Percentiles rank a stretch among this genome's conserved stretches.
Conservation (phyloP, 2,113 vertebrate species). For the Microtus pennsylvanicus region DNA sequence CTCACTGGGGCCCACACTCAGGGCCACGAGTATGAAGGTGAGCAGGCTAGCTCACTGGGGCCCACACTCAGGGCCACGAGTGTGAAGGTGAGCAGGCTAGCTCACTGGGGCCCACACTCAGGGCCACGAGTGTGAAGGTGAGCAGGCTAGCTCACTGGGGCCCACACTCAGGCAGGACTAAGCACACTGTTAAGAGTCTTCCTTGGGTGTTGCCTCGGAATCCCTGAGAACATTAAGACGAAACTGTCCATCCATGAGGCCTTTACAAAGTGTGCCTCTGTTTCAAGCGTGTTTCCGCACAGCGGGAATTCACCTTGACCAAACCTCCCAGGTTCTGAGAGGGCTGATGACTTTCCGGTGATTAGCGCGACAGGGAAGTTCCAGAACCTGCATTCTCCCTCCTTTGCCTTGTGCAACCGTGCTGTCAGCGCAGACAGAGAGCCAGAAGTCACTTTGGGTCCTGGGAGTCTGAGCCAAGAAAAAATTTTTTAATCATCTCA, state of each 20-base stretch:
- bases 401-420: slow-evolving; percentile 12
- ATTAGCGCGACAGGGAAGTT: slow-evolving; percentile 55
- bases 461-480: slow-evolving; percentile 66
- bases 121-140: no score
- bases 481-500: slow-evolving; percentile 71
- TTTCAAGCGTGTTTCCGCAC: slow-evolving; percentile 43
- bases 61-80: not conserved
- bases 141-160: not conserved
- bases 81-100: no score
- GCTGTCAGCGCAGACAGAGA: slow-evolving; percentile 46
- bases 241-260: slow-evolving; percentile 17
- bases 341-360: slow-evolving; percentile 13
- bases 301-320: slow-evolving; percentile 48
- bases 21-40: no score
- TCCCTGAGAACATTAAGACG: slow-evolving; percentile 66
- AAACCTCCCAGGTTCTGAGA: slow-evolving; percentile 8
- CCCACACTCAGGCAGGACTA: not conserved
- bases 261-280: not conserved
- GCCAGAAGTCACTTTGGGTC: slow-evolving; percentile 61
- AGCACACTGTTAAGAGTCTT: not conserved
- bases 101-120: not conserved
- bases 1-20: no score
- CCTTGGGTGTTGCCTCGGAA: slow-evolving; percentile 16
- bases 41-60: not conserved
- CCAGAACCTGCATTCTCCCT: slow-evolving; percentile 33